Percentiles rank a stretch among this genome's conserved stretches.
phyloP scores from a whole-genome alignment of 1,140 invertebrate genomes.

The Tachypleus tridentatus region DNA sequence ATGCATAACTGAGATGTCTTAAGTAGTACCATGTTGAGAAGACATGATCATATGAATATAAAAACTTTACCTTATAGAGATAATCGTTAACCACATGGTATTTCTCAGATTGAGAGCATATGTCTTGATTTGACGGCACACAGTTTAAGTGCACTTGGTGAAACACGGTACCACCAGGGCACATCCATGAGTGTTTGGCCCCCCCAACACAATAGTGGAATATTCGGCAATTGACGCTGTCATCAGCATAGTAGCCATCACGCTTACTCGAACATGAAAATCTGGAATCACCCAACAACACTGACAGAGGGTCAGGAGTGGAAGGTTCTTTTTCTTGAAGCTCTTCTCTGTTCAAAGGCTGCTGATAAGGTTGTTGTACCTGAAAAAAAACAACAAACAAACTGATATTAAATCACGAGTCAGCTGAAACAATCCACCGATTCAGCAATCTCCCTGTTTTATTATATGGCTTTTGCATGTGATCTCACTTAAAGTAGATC shows the following conservation, averaged over 20 bases:
- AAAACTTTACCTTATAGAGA: constrained; percentile 57
- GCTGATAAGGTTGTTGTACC: no score
- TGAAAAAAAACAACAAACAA: no score
- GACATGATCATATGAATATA: no score
- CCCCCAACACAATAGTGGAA: constrained; percentile 88
- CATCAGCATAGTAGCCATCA: constrained; percentile 81
- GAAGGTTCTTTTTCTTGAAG: constrained; percentile 54
- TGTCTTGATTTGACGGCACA: constrained; percentile 79
- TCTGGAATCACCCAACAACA: constrained; percentile 64
- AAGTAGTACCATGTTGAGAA: no score
- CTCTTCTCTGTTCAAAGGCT: constrained; percentile 26
- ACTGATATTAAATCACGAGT: no score
- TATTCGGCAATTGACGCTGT: constrained; percentile 72
- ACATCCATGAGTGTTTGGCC: constrained; percentile 81
- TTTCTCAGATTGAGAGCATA: constrained; percentile 73
- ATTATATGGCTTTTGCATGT: no score
- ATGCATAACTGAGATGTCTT: no score
- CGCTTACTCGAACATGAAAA: constrained; percentile 64
- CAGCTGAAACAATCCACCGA: no score
- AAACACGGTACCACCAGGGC: constrained; percentile 80
- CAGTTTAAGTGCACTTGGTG: constrained; percentile 83
- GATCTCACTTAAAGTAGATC: no score
- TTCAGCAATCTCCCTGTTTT: no score
- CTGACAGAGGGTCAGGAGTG: constrained; percentile 65
- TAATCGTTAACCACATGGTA: constrained; percentile 89